Evolutionary conservation across 2,888 invertebrate genomes (phyloP).

Genomic region (Panopea generosa): DNA sequence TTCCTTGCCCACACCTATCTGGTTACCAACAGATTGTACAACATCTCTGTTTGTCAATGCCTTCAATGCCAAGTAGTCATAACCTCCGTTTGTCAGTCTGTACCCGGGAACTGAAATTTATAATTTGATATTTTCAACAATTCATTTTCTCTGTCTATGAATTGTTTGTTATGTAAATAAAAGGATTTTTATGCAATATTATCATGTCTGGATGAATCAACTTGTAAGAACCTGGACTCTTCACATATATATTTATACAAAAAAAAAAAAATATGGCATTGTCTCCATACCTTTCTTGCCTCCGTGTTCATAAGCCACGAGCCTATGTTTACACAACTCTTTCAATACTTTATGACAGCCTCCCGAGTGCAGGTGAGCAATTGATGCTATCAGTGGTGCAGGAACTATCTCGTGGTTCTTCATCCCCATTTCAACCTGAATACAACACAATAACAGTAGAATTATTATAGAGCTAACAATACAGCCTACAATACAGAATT

Average conservation of each 20-base stretch:
- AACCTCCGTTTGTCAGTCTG: conserved; percentile 97
- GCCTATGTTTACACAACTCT: conserved; percentile 95
- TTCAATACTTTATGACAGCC: conserved; percentile 96
- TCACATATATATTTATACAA: no score
- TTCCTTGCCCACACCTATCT: conserved; percentile 99
- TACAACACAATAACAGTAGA: conserved; percentile 24
- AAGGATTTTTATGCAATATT: no score
- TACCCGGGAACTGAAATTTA: conserved; percentile 95
- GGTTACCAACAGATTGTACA: conserved; percentile 94
- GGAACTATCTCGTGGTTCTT: conserved; percentile 99
- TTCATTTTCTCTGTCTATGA: background rate
- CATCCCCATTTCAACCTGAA: conserved; percentile 99
- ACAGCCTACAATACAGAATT: no score
- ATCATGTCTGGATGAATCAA: no score
- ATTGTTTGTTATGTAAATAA: no score
- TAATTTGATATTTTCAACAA: no score
- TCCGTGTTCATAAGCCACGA: conserved; percentile 96
- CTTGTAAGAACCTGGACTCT: no score
- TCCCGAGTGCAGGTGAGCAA: conserved; percentile 96
- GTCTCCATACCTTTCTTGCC: conserved; percentile 89
- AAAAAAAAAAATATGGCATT: no score
- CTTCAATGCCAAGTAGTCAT: conserved; percentile 98
- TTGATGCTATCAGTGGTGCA: conserved; percentile 93
- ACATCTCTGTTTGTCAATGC: conserved; percentile 92
- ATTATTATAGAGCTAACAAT: no score